These are phyloP conservation scores for Drosophila teissieri DNA, from an alignment of 1,140 invertebrate genomes.

Conservation along the genomic window DNA sequence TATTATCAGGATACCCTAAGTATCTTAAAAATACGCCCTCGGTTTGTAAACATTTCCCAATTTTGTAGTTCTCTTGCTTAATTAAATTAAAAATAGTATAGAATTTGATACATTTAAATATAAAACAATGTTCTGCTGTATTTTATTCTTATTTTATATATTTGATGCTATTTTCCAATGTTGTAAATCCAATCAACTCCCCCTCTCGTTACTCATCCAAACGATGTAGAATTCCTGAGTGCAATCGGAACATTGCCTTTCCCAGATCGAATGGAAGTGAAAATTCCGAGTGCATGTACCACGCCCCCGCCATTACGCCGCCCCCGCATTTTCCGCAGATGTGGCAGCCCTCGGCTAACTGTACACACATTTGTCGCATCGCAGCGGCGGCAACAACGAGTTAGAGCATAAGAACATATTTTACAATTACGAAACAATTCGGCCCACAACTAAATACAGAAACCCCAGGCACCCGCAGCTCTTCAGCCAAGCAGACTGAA, in stretches of 20 bases:
- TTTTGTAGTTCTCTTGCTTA: too few relatives aligned
- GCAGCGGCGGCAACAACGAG: constrained; percentile 53
- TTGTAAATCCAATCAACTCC: not conserved
- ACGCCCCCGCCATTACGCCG: constrained; percentile 11
- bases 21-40: too few relatives aligned
- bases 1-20: too few relatives aligned
- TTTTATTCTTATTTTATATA: not conserved
- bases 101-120: too few relatives aligned
- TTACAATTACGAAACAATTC: constrained; percentile 81
- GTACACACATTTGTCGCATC: constrained; percentile 73
- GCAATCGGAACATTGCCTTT: constrained; percentile 15
- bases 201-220: constrained; percentile 19
- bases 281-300: constrained; percentile 33
- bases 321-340: constrained; percentile 29
- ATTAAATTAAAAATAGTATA: too few relatives aligned
- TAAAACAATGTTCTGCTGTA: not conserved
- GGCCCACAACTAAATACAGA: constrained; percentile 67
- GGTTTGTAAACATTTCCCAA: too few relatives aligned
- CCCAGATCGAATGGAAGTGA: constrained; percentile 16
- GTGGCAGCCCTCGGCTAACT: constrained; percentile 42
- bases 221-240: constrained; percentile 12
- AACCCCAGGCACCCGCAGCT: constrained; percentile 43
- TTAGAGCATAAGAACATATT: constrained; percentile 78
- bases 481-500: constrained; percentile 50
- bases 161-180: too few relatives aligned